Percentiles rank a stretch among this genome's conserved stretches.
Conservation (phyloP, 2,113 vertebrate species). For the Tetrax tetrax region DNA sequence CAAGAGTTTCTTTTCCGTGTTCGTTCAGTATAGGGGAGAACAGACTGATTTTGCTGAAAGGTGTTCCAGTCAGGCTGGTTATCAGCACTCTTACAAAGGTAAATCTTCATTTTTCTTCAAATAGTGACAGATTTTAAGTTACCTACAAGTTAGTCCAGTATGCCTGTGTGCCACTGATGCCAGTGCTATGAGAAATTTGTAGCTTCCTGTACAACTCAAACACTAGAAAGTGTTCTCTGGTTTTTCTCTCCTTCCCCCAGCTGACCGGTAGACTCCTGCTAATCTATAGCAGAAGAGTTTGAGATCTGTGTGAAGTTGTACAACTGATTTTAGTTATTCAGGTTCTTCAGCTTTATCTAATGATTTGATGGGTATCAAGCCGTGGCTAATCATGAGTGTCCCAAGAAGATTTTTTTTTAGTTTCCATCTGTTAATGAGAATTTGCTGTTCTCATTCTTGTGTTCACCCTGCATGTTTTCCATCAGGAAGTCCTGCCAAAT, state of each 20-base stretch:
- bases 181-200: background rate
- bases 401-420: background rate
- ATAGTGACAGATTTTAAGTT: background rate
- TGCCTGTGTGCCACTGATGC: background rate
- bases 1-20: background rate
- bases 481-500: background rate
- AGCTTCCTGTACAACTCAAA: background rate
- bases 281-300: background rate
- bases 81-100: background rate
- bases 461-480: background rate
- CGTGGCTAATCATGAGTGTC: background rate
- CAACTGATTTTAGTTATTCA: background rate
- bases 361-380: background rate
- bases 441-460: background rate
- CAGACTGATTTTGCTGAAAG: background rate
- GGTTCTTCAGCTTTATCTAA: background rate
- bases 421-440: background rate
- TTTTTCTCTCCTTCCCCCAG: background rate
- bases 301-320: background rate
- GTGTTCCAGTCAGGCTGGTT: background rate
- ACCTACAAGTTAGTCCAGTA: background rate
- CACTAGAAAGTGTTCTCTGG: background rate
- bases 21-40: background rate
- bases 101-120: background rate
- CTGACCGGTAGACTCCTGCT: background rate